Conservation (phyloP, 2,888 invertebrate species). For the Drosophila greeni region DNA sequence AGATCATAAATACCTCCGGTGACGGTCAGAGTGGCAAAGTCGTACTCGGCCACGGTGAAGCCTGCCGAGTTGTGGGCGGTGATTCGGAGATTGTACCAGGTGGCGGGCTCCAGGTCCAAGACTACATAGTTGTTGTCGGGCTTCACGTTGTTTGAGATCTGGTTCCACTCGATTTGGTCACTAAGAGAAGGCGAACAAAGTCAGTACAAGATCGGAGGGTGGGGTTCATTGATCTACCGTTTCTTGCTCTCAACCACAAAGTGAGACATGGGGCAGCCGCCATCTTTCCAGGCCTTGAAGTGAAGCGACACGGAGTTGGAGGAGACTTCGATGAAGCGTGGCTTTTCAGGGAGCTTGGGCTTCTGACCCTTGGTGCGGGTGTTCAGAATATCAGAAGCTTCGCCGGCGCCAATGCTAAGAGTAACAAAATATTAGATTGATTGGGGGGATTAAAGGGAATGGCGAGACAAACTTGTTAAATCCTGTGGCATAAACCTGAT, state of each 20-base stretch:
- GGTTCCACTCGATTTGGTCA: constrained; percentile 93
- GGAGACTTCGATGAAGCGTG: constrained; percentile 93
- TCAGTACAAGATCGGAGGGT: neutral
- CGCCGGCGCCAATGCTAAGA: constrained; percentile 92
- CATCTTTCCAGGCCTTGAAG: constrained; percentile 95
- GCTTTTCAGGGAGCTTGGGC: constrained; percentile 93
- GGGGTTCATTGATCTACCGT: constrained; percentile 81
- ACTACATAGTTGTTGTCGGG: constrained; percentile 94
- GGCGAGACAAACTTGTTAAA: constrained; percentile 87
- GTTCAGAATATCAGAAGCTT: constrained; percentile 92
- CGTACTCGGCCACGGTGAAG: constrained; percentile 95
- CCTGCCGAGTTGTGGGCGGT: constrained; percentile 97
- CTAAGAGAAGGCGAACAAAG: constrained; percentile 77
- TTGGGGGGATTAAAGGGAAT: too few relatives aligned
- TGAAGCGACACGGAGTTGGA: constrained; percentile 95
- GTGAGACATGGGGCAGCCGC: constrained; percentile 96
- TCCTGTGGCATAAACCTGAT: constrained; percentile 95
- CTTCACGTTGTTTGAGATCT: constrained; percentile 95
- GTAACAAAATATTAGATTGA: accelerated
- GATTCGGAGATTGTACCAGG: constrained; percentile 94
- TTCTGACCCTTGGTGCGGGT: constrained; percentile 95
- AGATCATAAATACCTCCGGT: constrained; percentile 89
- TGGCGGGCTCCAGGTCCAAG: constrained; percentile 93
- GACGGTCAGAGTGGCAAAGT: constrained; percentile 95
- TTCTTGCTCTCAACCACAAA: constrained; percentile 97